Evolutionary conservation across 2,797 vertebrate species (phyloP).

Genomic region (Eulemur rubriventer): DNA sequence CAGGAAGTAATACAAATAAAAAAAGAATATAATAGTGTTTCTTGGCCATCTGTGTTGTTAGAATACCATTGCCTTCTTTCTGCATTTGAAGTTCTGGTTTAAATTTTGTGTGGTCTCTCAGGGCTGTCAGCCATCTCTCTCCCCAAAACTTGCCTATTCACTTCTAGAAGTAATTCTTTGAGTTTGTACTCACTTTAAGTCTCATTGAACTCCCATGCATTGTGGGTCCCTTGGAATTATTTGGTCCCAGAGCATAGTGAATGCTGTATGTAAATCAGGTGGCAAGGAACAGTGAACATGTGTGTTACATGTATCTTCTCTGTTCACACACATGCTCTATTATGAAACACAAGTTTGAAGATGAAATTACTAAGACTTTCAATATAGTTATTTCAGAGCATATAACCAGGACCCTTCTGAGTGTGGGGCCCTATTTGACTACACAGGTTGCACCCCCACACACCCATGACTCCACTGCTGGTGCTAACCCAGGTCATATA

Average conservation of each 20-base stretch:
- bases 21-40: neutral
- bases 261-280: neutral
- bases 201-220: neutral
- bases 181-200: neutral
- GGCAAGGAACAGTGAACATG: neutral
- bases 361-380: neutral
- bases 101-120: neutral
- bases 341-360: neutral
- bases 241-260: neutral
- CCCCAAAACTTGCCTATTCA: neutral
- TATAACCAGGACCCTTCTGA: neutral
- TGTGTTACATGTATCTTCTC: neutral
- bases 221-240: neutral
- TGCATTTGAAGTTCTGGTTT: neutral
- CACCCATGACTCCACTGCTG: neutral
- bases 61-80: neutral
- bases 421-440: neutral
- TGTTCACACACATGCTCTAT: neutral
- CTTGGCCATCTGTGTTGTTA: neutral
- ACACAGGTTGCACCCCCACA: neutral
- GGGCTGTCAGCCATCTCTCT: neutral
- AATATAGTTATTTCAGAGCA: neutral
- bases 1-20: neutral
- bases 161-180: neutral
- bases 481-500: neutral